Base-by-base conservation (phyloP, 2,888 invertebrate genomes). In the Smittia aterrima region DNA sequence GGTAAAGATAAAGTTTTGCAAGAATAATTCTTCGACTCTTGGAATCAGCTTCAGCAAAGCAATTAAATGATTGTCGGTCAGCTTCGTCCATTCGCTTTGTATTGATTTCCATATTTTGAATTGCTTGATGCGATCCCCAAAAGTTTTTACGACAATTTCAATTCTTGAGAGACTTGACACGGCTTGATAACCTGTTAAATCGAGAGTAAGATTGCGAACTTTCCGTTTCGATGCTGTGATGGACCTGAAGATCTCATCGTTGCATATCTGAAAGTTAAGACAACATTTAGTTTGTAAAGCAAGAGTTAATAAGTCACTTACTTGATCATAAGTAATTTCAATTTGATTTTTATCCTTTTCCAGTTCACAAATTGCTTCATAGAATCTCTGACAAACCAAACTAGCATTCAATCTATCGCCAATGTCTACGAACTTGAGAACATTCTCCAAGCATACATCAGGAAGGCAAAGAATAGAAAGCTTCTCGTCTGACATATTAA, bases 51-150 rank as follows among this genome's bases (percentile, higher is more conserved):
- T 54, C 1, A 71, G 22, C 24, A 71, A 53, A 3, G 24, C 18
- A 9, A 25, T 47, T 0, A 71, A n/a, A 16, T 54, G 54, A 11
- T n/a, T 1, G 13, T 71, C 54, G n/a, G 0, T 11, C 32, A 71
- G n/a, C 18, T 54, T 20, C 1, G 54, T 7, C 6, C 18, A 47
- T 32, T 71, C 47, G 3, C 27, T 18, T 27, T 71, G 70, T n/a
- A 53, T 27, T 20, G 70, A 71, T 13, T 18, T 27, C 70, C 70
- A 71, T 13, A 71, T n/a, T 54, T 27, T 71, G 9, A 71, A 18
- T 13, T 27, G 24, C 13, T 71, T 27, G 1, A 71, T 9, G 2
- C 16, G 4, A 9, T 16, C 11, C 13, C 70, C 70, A 54, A 25
- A 54, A 1, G 25, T 71, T 20, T 27, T 1, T 3, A 71, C 4